Evolutionary conservation across 2,797 vertebrate genomes (phyloP).

Genomic region (Labroides dimidiatus): DNA sequence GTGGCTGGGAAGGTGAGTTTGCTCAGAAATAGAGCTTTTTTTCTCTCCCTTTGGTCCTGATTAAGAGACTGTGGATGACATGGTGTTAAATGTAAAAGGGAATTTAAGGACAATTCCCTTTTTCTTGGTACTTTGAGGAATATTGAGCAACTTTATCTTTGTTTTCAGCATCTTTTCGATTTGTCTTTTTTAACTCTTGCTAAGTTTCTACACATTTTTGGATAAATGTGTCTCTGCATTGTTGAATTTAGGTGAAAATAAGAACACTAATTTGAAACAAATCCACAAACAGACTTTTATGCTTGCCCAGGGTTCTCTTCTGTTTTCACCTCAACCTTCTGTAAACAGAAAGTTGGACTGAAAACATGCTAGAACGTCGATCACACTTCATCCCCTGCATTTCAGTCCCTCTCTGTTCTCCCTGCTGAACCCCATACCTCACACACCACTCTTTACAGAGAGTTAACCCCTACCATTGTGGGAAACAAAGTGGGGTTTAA

Average conservation of each 20-base stretch:
- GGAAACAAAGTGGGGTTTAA: constrained; percentile 36
- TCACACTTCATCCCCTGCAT: constrained; percentile 13
- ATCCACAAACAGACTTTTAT: constrained; percentile 40
- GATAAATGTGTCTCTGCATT: neutral
- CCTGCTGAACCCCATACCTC: constrained; percentile 1
- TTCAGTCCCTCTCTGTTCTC: constrained; percentile 1
- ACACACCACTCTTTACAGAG: constrained; percentile 17
- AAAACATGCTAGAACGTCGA: constrained; percentile 27
- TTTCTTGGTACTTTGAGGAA: constrained; percentile 72
- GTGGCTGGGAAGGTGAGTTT: constrained; percentile 71
- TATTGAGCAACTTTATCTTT: constrained; percentile 36
- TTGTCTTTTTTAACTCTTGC: neutral
- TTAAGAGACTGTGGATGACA: constrained; percentile 58
- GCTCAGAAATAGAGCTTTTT: constrained; percentile 61
- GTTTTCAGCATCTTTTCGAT: constrained; percentile 6
- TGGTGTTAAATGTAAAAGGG: constrained; percentile 58
- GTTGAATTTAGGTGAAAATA: constrained; percentile 15
- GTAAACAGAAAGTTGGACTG: constrained; percentile 50
- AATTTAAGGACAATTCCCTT: constrained; percentile 70
- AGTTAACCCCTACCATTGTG: neutral
- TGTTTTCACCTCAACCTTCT: constrained; percentile 44
- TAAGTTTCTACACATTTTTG: neutral
- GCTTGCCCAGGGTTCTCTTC: constrained; percentile 39
- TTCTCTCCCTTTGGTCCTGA: constrained; percentile 57
- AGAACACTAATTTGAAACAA: constrained; percentile 14